These are phyloP conservation scores for Saccostrea glomerata DNA, from an alignment of 1,140 invertebrate species.

Conservation along the genomic window DNA sequence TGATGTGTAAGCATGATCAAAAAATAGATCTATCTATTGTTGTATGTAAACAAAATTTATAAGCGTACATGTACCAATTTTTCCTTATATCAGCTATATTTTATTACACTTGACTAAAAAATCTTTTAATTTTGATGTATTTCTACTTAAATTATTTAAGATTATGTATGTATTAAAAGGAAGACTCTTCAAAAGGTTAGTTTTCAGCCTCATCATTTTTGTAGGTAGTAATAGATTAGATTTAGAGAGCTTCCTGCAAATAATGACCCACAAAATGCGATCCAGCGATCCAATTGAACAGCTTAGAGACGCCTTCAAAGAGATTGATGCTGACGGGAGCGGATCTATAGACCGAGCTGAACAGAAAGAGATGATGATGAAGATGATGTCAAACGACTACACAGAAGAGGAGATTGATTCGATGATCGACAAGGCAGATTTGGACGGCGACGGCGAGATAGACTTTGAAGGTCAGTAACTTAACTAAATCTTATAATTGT, in stretches of 20 bases:
- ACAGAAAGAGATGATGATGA: conserved; percentile 39
- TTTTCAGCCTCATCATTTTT: background rate
- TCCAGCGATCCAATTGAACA: conserved; percentile 12
- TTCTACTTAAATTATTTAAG: no score
- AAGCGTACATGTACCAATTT: no score
- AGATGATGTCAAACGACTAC: conserved; percentile 26
- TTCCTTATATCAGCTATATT: no score
- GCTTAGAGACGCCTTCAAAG: conserved; percentile 16
- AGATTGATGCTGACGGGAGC: conserved; percentile 29
- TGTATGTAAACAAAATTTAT: no score
- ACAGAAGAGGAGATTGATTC: conserved; percentile 36
- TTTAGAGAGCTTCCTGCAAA: conserved; percentile 24
- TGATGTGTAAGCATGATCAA: no score
- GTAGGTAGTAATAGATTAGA: background rate
- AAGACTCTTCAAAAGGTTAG: no score
- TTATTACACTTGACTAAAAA: no score
- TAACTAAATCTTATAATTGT: background rate
- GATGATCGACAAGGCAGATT: conserved; percentile 39
- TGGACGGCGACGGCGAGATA: conserved; percentile 41
- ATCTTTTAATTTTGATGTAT: no score
- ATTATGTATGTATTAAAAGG: no score
- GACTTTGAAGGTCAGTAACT: conserved; percentile 27
- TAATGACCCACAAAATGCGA: conserved; percentile 35
- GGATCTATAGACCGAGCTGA: conserved; percentile 36
- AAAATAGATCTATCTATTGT: no score